These are phyloP conservation scores for Lagodon rhomboides DNA, from an alignment of 2,797 vertebrate genomes.

Conservation along the genomic window DNA sequence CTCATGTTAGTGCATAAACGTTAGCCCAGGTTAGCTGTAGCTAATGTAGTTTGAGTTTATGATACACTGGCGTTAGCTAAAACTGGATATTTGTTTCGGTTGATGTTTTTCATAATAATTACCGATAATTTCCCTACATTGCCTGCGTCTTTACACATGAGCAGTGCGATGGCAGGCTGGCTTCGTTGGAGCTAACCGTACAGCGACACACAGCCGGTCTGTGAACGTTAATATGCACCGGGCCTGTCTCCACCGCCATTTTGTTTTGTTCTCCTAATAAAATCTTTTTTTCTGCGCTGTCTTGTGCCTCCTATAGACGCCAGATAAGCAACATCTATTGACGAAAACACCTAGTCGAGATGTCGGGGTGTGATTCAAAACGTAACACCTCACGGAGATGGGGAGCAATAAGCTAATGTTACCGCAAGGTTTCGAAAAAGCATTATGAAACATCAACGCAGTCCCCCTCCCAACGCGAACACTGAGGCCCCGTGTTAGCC, in stretches of 20 bases:
- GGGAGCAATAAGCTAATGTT: not conserved
- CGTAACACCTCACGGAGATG: too few relatives aligned
- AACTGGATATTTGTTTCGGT: not conserved
- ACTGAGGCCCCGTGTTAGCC: conserved; percentile 71
- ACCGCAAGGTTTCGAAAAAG: conserved; percentile 45
- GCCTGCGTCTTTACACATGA: not conserved
- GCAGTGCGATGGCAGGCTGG: too few relatives aligned
- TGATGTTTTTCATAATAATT: fast-evolving
- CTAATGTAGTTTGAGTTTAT: not conserved
- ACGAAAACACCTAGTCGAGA: fast-evolving
- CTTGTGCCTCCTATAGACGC: not conserved
- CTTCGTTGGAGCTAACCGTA: not conserved
- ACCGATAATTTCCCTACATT: fast-evolving
- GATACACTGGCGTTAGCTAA: fast-evolving
- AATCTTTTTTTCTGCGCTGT: conserved; percentile 54
- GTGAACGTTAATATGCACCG: conserved; percentile 45
- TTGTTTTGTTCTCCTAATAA: conserved; percentile 87
- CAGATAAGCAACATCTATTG: not conserved
- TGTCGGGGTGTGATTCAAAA: conserved; percentile 2
- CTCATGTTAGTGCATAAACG: conserved; percentile 38
- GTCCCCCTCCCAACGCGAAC: conserved; percentile 77
- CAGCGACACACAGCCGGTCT: conserved; percentile 5
- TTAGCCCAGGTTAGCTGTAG: conserved; percentile 46
- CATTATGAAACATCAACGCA: conserved; percentile 80
- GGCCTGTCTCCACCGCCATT: conserved; percentile 86